Base-by-base conservation (phyloP, 2,797 vertebrate species). In the Sciurus carolinensis region DNA sequence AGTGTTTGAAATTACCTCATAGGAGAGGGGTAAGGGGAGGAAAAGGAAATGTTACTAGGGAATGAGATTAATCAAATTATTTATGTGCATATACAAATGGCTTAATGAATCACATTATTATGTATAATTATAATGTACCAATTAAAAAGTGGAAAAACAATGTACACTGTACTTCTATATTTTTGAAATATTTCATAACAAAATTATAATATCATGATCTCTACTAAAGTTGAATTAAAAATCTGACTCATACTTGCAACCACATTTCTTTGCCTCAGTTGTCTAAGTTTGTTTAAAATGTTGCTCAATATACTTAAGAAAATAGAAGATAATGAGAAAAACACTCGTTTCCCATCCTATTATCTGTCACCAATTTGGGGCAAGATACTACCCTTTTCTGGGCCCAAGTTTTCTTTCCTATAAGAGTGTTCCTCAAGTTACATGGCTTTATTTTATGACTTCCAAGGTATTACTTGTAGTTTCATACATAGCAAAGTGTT, bases 171-270 rank as follows among this genome's bases (percentile, higher is more conserved):
- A 80, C 9, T 72, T 88, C 50, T 59, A 22, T 90, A 80, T 24
- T 87, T 87, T 90, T 75, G 7, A 96, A 96, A 79, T 95, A 89
- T 71, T 92, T 95, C 7, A n/a, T 90, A 73, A 69, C 95, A 88
- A 93, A 90, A 79, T 69, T 90, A 72, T 81, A 90, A 64, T 67
- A 94, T 18, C 28, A 42, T 44, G 71, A 57, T 52, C 15, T 85
- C 73, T 88, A 22, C n/a, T 93, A 30, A 95, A 86, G 36, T 54
- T 89, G 88, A 73, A 84, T 91, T 89, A 84, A 86, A 57, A 90
- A 80, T 90, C 36, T 73, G 50, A 72, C 47, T 75, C 57, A 76
- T 26, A 67, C 26, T 79, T 92, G 50, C 22, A 88, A 28, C 42
- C 54, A 69, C 26, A 24, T 80, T 87, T 93, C 18, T 72, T 94